Conservation (phyloP, 2,797 vertebrate genomes). For the Neomorphus geoffroyi region DNA sequence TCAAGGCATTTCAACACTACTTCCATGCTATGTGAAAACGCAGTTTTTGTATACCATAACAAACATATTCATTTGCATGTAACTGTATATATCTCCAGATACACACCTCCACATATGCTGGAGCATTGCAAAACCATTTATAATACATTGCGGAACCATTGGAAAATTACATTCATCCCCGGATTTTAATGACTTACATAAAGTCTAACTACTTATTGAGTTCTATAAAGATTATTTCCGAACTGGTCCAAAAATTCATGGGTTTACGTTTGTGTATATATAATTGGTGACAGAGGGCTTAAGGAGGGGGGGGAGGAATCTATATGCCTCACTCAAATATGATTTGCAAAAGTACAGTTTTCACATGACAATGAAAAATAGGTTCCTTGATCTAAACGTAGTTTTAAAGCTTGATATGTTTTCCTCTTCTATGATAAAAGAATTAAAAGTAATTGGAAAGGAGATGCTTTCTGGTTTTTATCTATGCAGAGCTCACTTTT, state of each 20-base stretch:
- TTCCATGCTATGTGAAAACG: constrained; percentile 25
- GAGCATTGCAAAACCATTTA: constrained; percentile 1
- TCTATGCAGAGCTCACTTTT: background rate
- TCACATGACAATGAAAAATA: background rate
- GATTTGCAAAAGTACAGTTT: background rate
- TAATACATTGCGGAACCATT: constrained; percentile 39
- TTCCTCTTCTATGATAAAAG: background rate
- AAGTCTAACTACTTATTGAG: background rate
- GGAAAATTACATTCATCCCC: background rate
- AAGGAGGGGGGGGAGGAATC: background rate
- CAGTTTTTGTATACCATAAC: background rate
- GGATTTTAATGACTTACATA: constrained; percentile 18
- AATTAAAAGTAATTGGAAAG: background rate
- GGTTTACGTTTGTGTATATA: background rate
- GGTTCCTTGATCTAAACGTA: background rate
- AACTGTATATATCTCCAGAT: constrained; percentile 55
- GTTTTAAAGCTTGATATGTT: background rate
- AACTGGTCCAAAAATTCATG: background rate
- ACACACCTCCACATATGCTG: background rate
- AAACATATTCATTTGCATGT: constrained; percentile 4
- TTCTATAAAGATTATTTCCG: constrained; percentile 2
- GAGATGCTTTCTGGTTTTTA: background rate
- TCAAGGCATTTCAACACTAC: constrained; percentile 27
- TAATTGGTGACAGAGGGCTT: background rate
- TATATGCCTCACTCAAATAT: background rate